Percentiles rank a stretch among this genome's conserved stretches.
phyloP scores from a whole-genome alignment of 2,888 invertebrate genomes.

The Ichneumoninae sp. region DNA sequence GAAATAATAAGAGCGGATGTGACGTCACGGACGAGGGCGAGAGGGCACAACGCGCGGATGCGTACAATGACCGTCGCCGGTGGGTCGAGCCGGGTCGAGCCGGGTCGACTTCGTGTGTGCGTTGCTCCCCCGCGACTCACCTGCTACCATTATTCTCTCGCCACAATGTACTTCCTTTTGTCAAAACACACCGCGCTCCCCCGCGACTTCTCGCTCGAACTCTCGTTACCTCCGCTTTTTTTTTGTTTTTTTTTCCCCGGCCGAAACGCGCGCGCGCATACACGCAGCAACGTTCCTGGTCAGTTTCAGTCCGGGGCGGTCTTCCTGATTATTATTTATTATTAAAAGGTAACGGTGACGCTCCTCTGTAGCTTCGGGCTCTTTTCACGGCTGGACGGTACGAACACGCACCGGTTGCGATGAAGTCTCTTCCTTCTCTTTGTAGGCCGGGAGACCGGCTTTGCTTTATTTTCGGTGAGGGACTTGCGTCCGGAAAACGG shows the following conservation, averaged over 20 bases:
- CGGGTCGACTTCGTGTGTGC: slow-evolving; percentile 32
- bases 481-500: not conserved
- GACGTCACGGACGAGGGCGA: slow-evolving; percentile 67
- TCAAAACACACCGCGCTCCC: slow-evolving; percentile 68
- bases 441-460: not conserved
- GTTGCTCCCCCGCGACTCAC: slow-evolving; percentile 66
- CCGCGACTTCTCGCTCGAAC: slow-evolving; percentile 29
- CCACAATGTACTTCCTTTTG: slow-evolving; percentile 79
- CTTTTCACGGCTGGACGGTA: slow-evolving; percentile 15
- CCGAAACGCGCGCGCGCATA: not conserved
- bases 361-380: not conserved
- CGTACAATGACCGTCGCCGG: slow-evolving; percentile 57
- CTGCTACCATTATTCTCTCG: slow-evolving; percentile 74
- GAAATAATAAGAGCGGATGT: slow-evolving; percentile 79
- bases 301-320: slow-evolving; percentile 15
- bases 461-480: not conserved
- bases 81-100: slow-evolving; percentile 33
- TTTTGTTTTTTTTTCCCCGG: not conserved
- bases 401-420: slow-evolving; percentile 43
- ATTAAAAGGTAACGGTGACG: slow-evolving; percentile 46
- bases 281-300: slow-evolving; percentile 4
- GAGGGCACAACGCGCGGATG: slow-evolving; percentile 31
- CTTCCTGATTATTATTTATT: slow-evolving; percentile 70
- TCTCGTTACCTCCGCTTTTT: slow-evolving; percentile 1
- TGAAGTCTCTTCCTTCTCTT: slow-evolving; percentile 22